Conservation (phyloP, 2,888 invertebrate genomes). For the Harpalus rubripes region DNA sequence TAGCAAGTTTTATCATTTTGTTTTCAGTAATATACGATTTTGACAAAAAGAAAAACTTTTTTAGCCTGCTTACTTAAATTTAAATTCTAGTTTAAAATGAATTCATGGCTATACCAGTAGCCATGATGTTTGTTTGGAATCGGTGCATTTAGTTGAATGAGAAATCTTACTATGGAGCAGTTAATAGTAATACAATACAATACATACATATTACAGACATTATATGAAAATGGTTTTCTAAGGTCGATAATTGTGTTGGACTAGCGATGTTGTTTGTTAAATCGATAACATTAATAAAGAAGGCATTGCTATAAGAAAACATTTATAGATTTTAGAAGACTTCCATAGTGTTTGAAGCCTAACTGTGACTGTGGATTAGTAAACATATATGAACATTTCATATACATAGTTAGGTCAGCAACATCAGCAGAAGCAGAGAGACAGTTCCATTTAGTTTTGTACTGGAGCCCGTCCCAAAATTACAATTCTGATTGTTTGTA, state of each 20-base stretch:
- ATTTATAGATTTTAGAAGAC: constrained; percentile 38
- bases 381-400: constrained; percentile 28
- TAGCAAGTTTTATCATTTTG: constrained; percentile 21
- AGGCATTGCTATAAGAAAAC: background rate
- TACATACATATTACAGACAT: constrained; percentile 14
- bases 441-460: constrained; percentile 35
- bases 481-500: background rate
- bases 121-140: constrained; percentile 42
- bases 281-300: constrained; percentile 6
- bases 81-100: constrained; percentile 52
- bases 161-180: constrained; percentile 11
- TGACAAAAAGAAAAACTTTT: constrained; percentile 36
- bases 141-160: constrained; percentile 57
- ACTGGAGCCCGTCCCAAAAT: constrained; percentile 41
- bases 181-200: background rate
- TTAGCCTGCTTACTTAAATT: constrained; percentile 58
- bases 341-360: constrained; percentile 41
- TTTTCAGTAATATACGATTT: constrained; percentile 34
- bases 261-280: constrained; percentile 18
- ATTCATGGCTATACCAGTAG: constrained; percentile 35
- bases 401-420: constrained; percentile 29
- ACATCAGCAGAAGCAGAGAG: background rate
- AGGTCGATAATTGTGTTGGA: constrained; percentile 10
- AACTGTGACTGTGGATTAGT: constrained; percentile 1
- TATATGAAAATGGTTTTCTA: constrained; percentile 33